These are phyloP conservation scores for Anisognathus igniventris DNA, from an alignment of 2,797 vertebrate genomes.

Conservation along the genomic window DNA sequence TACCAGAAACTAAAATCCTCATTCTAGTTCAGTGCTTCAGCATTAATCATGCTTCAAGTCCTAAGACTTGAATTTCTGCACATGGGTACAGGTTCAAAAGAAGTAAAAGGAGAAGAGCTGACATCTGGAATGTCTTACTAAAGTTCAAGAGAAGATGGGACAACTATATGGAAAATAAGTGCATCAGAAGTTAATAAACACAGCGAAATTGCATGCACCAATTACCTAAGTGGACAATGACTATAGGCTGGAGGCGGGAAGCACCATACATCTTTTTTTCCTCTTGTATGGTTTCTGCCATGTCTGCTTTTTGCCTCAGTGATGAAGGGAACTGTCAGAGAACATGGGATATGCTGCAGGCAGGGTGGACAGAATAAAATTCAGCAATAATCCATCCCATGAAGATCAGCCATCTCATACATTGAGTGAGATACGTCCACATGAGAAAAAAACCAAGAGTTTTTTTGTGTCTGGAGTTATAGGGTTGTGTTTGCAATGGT, in stretches of 20 bases:
- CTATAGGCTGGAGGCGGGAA: neutral
- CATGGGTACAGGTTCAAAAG: neutral
- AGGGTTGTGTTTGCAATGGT: neutral
- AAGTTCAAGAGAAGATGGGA: neutral
- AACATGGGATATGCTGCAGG: neutral
- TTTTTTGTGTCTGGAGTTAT: neutral
- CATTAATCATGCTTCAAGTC: neutral
- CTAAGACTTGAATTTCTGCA: neutral
- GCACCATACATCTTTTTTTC: neutral
- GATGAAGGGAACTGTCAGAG: neutral
- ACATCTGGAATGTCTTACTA: neutral
- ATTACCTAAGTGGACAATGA: neutral
- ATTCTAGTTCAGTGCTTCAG: neutral
- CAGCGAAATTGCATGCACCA: neutral
- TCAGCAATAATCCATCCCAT: neutral
- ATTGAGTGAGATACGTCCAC: neutral
- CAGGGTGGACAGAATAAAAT: neutral
- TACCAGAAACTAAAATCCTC: neutral
- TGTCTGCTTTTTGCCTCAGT: neutral
- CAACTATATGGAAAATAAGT: neutral
- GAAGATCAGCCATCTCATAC: neutral
- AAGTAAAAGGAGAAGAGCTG: neutral
- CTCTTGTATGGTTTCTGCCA: neutral
- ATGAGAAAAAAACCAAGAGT: neutral
- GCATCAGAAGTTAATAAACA: neutral